phyloP scores from a whole-genome alignment of 2,797 vertebrate species.

The Galagoides demidoff region DNA sequence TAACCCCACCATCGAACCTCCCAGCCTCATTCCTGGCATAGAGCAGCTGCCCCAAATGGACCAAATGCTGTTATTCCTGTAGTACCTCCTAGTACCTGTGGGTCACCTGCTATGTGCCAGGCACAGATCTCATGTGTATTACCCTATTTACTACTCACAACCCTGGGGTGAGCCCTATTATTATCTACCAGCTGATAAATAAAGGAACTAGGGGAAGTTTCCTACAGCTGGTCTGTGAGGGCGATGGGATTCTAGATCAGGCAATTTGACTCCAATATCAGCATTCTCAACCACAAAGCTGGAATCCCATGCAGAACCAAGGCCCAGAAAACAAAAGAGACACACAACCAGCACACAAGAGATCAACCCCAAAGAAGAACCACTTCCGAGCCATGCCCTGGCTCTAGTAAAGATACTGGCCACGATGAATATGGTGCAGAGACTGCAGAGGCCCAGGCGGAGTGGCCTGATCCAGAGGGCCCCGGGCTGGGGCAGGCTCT shows the following conservation, averaged over 20 bases:
- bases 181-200: background rate
- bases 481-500: conserved; percentile 82
- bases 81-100: rapidly evolving
- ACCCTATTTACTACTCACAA: background rate
- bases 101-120: rapidly evolving
- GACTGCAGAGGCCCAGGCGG: conserved; percentile 83
- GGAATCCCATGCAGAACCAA: rapidly evolving
- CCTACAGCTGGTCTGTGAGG: background rate
- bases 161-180: background rate
- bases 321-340: background rate
- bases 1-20: background rate
- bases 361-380: background rate
- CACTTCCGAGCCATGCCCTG: rapidly evolving
- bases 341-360: background rate
- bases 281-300: background rate
- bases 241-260: background rate
- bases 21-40: background rate
- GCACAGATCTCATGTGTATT: rapidly evolving
- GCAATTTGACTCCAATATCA: background rate
- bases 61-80: background rate
- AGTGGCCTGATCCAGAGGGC: conserved; percentile 82
- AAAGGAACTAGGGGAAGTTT: background rate
- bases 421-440: conserved; percentile 83
- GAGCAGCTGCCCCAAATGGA: background rate
- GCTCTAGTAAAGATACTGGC: conserved; percentile 89